phyloP scores from a whole-genome alignment of 1,140 invertebrate genomes.

The Sminthurides bifidus region DNA sequence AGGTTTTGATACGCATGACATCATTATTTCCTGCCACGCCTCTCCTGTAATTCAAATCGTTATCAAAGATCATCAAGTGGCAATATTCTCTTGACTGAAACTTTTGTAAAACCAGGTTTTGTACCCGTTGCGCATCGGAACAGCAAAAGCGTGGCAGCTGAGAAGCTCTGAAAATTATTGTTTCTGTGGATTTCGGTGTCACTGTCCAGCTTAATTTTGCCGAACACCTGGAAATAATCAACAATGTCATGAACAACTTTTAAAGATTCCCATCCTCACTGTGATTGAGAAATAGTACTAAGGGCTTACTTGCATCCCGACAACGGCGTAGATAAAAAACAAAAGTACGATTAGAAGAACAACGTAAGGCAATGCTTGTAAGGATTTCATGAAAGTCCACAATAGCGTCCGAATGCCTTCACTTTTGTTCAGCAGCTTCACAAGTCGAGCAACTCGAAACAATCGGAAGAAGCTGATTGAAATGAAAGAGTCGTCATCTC shows the following conservation, averaged over 20 bases:
- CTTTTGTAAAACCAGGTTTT: not conserved
- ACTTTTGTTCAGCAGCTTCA: slow-evolving; percentile 93
- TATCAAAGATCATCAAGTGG: not conserved
- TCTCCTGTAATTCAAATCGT: slow-evolving; percentile 59
- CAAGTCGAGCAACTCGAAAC: slow-evolving; percentile 95
- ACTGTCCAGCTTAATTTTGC: slow-evolving; percentile 74
- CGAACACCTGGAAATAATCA: slow-evolving; percentile 60
- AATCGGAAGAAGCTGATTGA: slow-evolving; percentile 98
- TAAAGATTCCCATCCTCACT: not conserved
- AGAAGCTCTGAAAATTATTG: slow-evolving; percentile 98
- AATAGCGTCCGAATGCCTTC: slow-evolving; percentile 95
- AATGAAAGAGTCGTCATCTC: slow-evolving; percentile 36
- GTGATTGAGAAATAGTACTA: not conserved
- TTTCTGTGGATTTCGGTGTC: slow-evolving; percentile 80
- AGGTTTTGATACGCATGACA: slow-evolving; percentile 62
- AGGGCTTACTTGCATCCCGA: slow-evolving; percentile 95
- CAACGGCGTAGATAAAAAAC: slow-evolving; percentile 99
- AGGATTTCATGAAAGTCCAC: slow-evolving; percentile 99
- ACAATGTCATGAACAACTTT: not conserved
- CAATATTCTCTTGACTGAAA: not conserved
- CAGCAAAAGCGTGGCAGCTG: slow-evolving; percentile 87
- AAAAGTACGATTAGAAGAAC: slow-evolving; percentile 95
- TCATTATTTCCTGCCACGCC: slow-evolving; percentile 98
- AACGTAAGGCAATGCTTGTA: slow-evolving; percentile 97
- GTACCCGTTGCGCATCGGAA: slow-evolving; percentile 84